A percentile compares a stretch with the other conserved stretches of the same genome.
These are phyloP conservation scores for Calyptommatus sinebrachiatus DNA, from an alignment of 2,113 vertebrate genomes.

Conservation along the genomic window DNA sequence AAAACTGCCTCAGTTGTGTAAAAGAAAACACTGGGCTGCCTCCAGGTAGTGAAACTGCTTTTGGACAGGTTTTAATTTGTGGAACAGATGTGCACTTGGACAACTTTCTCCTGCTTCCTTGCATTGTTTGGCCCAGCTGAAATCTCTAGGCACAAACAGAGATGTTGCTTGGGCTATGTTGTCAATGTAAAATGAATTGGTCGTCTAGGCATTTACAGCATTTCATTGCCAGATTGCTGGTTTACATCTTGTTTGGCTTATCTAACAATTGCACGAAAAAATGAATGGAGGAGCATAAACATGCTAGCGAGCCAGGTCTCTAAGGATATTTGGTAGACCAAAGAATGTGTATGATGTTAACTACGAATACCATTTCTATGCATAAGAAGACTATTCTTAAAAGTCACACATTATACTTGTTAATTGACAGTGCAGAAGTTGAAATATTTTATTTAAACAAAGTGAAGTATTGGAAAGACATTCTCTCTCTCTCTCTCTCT, in stretches of 20 bases:
- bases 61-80: constrained; percentile 5
- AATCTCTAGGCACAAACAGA: background rate
- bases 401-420: background rate
- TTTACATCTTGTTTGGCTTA: background rate
- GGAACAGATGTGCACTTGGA: constrained; percentile 18
- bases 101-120: constrained; percentile 2
- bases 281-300: constrained; percentile 1
- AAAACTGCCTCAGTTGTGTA: background rate
- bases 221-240: background rate
- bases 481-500: no score
- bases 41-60: constrained; percentile 13
- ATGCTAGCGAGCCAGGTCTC: background rate
- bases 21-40: background rate
- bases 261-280: background rate
- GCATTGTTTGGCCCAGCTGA: constrained; percentile 1
- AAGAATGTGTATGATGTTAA: background rate
- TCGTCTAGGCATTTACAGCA: background rate
- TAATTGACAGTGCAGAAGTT: background rate
- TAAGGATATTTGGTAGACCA: background rate
- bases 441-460: no score
- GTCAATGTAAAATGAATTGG: background rate
- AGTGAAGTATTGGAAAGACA: no score
- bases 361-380: background rate
- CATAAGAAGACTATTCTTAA: background rate
- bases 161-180: background rate